Evolutionary conservation across 2,888 invertebrate genomes (phyloP).

Genomic region (Pachydiplax longipennis): DNA sequence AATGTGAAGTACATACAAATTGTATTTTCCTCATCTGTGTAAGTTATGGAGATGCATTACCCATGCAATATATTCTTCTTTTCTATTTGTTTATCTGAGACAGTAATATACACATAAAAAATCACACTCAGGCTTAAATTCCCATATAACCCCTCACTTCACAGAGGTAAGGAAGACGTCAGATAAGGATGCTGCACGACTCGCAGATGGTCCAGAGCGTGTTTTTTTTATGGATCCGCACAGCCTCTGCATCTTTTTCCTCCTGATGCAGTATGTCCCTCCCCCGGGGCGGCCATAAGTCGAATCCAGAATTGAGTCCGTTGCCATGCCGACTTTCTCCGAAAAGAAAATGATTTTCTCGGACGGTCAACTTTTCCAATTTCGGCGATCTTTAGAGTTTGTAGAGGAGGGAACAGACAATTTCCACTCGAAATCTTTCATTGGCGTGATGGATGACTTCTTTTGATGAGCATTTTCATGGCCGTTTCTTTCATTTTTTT

Average conservation of each 20-base stretch:
- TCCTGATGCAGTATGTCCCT: neutral
- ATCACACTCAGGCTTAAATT: too few species aligned
- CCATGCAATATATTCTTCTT: too few species aligned
- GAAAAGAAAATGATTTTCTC: neutral
- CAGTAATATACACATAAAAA: too few species aligned
- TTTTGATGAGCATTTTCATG: neutral
- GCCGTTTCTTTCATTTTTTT: too few species aligned
- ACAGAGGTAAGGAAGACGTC: too few species aligned
- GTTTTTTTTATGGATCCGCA: neutral
- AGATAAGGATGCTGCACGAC: too few species aligned
- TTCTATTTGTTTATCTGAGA: too few species aligned
- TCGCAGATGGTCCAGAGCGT: too few species aligned
- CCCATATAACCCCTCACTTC: too few species aligned
- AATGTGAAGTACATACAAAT: too few species aligned
- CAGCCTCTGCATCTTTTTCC: neutral
- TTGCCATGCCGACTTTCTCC: neutral
- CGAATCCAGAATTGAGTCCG: neutral
- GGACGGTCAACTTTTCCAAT: conserved; percentile 24
- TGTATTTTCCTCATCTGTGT: too few species aligned
- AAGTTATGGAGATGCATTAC: too few species aligned
- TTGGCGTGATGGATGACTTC: neutral
- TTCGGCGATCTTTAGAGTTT: conserved; percentile 1
- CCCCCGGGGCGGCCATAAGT: neutral
- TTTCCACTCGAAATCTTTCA: neutral
- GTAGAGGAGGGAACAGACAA: neutral